phyloP scores from a whole-genome alignment of 2,888 invertebrate genomes.

The Tetragonula carbonaria region DNA sequence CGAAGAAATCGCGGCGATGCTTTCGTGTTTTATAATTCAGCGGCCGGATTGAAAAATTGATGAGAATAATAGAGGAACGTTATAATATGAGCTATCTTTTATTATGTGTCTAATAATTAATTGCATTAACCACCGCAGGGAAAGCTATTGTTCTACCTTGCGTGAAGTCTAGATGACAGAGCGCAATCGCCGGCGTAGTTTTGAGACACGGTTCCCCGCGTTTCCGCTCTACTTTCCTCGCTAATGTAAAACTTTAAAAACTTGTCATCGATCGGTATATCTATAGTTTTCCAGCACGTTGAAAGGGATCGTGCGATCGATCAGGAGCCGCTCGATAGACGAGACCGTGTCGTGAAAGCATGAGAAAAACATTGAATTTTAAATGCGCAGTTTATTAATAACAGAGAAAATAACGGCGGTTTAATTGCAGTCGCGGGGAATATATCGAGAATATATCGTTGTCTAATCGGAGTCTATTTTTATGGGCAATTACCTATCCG shows the following conservation, averaged over 20 bases:
- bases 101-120: constrained; percentile 49
- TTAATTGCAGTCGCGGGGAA: not conserved
- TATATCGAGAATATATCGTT: not conserved
- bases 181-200: constrained; percentile 18
- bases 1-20: not conserved
- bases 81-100: not conserved
- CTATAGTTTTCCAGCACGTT: not conserved
- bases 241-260: constrained; percentile 32
- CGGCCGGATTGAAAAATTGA: not conserved
- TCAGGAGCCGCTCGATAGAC: not conserved
- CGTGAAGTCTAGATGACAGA: constrained; percentile 45
- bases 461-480: not conserved
- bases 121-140: constrained; percentile 51
- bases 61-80: constrained; percentile 19
- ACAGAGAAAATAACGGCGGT: not conserved
- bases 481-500: not conserved
- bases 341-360: not conserved
- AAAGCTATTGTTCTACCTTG: constrained; percentile 60
- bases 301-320: not conserved
- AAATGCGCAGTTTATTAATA: not conserved
- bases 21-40: constrained; percentile 8
- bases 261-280: constrained; percentile 38
- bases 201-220: constrained; percentile 32
- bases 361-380: not conserved
- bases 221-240: constrained; percentile 52